Evolutionary conservation across 2,113 vertebrate species (phyloP).

Genomic region (Ophiodon elongatus): DNA sequence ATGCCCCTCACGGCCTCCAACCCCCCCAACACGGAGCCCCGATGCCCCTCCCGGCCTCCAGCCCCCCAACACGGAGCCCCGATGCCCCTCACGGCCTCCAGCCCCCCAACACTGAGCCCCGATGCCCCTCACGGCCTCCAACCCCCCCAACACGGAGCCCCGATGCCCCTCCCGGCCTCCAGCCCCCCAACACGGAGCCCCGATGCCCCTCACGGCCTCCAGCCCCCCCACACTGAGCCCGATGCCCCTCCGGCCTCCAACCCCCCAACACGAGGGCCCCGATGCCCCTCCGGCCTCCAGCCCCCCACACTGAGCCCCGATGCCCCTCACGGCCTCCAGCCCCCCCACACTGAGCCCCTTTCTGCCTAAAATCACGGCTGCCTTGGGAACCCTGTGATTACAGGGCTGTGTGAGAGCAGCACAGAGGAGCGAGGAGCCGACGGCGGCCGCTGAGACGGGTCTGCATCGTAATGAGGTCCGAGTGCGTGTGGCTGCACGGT

Average conservation of each 20-base stretch:
- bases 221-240: slow-evolving; percentile 4
- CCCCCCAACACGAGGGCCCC: slow-evolving; percentile 5
- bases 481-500: slow-evolving; percentile 28
- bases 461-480: slow-evolving; percentile 62
- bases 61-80: slow-evolving; percentile 4
- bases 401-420: slow-evolving; percentile 59
- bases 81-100: not conserved
- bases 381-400: slow-evolving; percentile 60
- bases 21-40: slow-evolving; percentile 5
- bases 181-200: slow-evolving; percentile 4
- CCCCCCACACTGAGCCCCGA: slow-evolving; percentile 4
- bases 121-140: not conserved
- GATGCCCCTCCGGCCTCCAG: not conserved
- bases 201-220: not conserved
- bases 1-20: not conserved
- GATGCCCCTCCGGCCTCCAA: not conserved
- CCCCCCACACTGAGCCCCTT: slow-evolving; percentile 10
- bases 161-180: not conserved
- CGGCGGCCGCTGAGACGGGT: slow-evolving; percentile 42
- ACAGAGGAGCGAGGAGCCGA: slow-evolving; percentile 46
- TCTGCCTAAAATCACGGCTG: slow-evolving; percentile 38
- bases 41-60: not conserved
- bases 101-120: slow-evolving; percentile 4
- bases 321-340: not conserved
- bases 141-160: slow-evolving; percentile 1